Base-by-base conservation (phyloP, 92 coral and sea anemone species). In the Zoanthus sociatus region DNA sequence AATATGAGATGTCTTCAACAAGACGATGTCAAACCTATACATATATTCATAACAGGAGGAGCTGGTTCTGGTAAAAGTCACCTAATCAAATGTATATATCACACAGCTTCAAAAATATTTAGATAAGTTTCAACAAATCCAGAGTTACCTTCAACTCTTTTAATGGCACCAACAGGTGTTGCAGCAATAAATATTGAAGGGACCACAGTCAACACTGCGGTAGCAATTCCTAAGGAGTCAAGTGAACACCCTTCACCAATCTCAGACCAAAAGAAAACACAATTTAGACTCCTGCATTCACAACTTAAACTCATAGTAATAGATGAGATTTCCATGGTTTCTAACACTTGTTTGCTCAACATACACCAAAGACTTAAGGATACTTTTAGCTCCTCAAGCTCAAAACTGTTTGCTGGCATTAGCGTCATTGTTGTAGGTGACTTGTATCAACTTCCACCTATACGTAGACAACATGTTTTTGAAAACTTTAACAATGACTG, bases 231-330 rank as follows among this genome's bases (percentile, higher is more conserved):
- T 53, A 84, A 83, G 64, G 78, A 88, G 15, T 68, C 91, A 42
- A 84, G 92, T 11, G 91, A 77, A 21, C 84, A 88, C 81, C 78
- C 89, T 2, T 88, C 88, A 21, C 74, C 94, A 79, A 58, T 86
- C 84, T 89, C 94, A 30, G 92, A 92, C 70, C 94, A 91, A 85
- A 84, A 84, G 89, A 89, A 72, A 78, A 84, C 86, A 64, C 78
- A 61, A 55, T 67, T 89, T 17, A 77, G 92, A 76, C 46, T 89
- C 9, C 48, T 74, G 75, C 73, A 79, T 18, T 75, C 86, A 20
- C 84, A 89, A 63, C 76, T 92, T 21, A 85, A 89, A 53, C 81
- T 88, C 21, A 75, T 90, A 17, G 82, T 37, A 37, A 37, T 37
- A 37, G 42, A 37, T 37, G 42, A 37, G 42, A 37, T 37, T 37